phyloP scores from a whole-genome alignment of 1,140 invertebrate genomes.

The Subanguina moxae region DNA sequence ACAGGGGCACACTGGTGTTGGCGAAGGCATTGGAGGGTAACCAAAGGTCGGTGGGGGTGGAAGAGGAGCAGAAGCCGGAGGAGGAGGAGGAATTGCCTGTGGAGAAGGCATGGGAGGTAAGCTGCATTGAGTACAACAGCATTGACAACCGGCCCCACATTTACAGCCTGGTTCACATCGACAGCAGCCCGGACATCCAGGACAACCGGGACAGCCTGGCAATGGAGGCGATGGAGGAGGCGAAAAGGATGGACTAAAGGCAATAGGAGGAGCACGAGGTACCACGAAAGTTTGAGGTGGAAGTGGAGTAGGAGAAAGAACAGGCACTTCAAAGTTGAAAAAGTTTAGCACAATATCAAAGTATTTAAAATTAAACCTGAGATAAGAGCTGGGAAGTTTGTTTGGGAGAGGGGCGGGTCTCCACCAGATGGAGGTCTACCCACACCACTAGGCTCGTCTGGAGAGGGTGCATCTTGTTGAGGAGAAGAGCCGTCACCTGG shows the following conservation, averaged over 20 bases:
- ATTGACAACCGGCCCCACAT: neutral
- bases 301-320: slow-evolving; percentile 19
- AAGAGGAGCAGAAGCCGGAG: slow-evolving; percentile 13
- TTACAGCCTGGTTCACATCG: neutral
- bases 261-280: slow-evolving; percentile 5
- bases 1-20: slow-evolving; percentile 7
- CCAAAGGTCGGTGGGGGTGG: slow-evolving; percentile 7
- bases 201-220: neutral
- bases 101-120: slow-evolving; percentile 14
- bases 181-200: slow-evolving; percentile 3
- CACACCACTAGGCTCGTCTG: neutral
- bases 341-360: neutral
- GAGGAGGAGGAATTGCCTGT: slow-evolving; percentile 8
- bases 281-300: slow-evolving; percentile 24
- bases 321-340: slow-evolving; percentile 14
- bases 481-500: neutral
- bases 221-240: slow-evolving; percentile 6
- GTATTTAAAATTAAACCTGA: neutral
- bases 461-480: neutral
- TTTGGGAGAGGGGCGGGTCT: no score
- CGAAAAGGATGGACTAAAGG: neutral
- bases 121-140: neutral
- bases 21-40: neutral
- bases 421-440: slow-evolving; percentile 13
- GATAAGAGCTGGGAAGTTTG: no score